Evolutionary conservation across 2,888 invertebrate genomes (phyloP), one percentile per base, ranked within the genome.

Genomic region (Girardia tigrina): DNA sequence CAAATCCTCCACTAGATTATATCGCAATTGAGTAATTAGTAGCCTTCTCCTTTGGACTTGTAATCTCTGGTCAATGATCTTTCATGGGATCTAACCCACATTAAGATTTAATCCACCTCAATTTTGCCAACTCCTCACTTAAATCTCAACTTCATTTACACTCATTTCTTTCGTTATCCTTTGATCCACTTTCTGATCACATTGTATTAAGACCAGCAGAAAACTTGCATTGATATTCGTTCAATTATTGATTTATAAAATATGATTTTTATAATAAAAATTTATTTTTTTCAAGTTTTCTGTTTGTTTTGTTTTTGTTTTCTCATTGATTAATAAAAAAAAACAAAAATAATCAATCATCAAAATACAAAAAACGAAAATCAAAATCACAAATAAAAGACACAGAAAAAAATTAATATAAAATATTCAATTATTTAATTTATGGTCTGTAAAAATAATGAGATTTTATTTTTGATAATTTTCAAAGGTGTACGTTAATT

Each of bases 1-100:
- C n/a, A 56, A 56, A 56, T 56, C 56, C 56, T 56, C 23, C 56
- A 56, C 56, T 56, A 56, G 56, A 56, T 56, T 56, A 56, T 56
- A 56, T 56, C 56, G 56, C 56, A 56, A 56, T 56, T 16, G 56
- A 56, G 56, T 56, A 56, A 56, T 56, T 56, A 56, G 56, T 56
- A n/a, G 56, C n/a, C 56, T 56, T 56, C 56, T 56, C 56, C 23
- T 12, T n/a, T 56, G n/a, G 56, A 56, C 56, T 56, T 56, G 56
- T 56, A 56, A 56, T 56, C 56, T 56, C 56, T 56, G 56, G 56
- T 56, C 56, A 56, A 56, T 56, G 56, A 56, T 56, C 56, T 56
- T 56, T 56, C 56, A 56, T 56, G 56, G 56, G 56, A 56, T 56
- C 56, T 56, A 56, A 56, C 56, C 56, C 56, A 56, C 56, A 56